Evolutionary conservation across 2,888 invertebrate genomes (phyloP), one percentile per base, ranked within the genome.

Genomic region (Pyrrhopygopsis socrates): DNA sequence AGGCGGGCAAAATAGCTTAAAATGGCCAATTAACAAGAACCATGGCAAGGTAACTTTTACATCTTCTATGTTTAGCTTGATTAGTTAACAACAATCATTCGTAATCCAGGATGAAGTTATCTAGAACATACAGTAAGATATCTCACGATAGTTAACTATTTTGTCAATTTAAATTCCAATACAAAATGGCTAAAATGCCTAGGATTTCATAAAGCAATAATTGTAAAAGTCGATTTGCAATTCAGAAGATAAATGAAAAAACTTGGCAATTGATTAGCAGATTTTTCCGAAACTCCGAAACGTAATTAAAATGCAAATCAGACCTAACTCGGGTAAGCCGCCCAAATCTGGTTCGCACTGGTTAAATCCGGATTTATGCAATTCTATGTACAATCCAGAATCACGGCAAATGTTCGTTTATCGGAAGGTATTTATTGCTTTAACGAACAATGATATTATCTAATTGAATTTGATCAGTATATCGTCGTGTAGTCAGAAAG

Each of bases 261-360:
- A 63, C 50, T 65, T 80, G 0, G 63, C 15, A 65, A 65, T 80
- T 80, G 73, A 73, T 80, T 73, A 73, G 60, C 71, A 80, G 45
- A 80, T 80, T 80, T 80, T 78, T 73, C 50, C 20, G 71, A 80
- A 80, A 63, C 71, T 73, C 30, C 20, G 58, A 60, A 79, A 60
- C 60, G 38, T 60, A 65, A 75, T 80, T 81, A 81, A 87, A 87
- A 81, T 81, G 86, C 78, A 81, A 83, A 87, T 81, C 83, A 63
- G 41, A 54, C 68, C 81, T 83, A 87, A 81, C 81, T 81, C 68
- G 74, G 67, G 41, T 75, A 79, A 87, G 81, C 91, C 93, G 84
- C 89, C 90, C 81, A 94, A 95, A 96, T 95, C 54, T n/a, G 54
- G n/a, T 50, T 76, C 63, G 71, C 54, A 76, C 45, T 63, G 27